A percentile compares a stretch with the other conserved stretches of the same genome.
These are phyloP conservation scores for Pseudopodoces humilis DNA, from an alignment of 2,113 vertebrate genomes.

Conservation along the genomic window DNA sequence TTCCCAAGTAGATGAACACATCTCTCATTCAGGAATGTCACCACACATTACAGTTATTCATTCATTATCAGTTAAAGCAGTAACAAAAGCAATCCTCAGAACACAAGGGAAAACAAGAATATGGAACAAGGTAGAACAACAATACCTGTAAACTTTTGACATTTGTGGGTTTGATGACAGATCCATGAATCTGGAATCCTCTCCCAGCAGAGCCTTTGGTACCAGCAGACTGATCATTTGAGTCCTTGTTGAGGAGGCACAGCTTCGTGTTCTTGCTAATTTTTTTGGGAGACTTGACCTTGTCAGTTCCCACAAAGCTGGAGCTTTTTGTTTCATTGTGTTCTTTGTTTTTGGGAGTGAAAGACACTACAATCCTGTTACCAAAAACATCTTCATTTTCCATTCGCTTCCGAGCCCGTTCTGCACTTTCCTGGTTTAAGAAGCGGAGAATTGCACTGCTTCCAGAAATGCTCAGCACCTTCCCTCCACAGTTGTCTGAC, in stretches of 20 bases:
- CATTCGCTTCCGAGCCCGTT: slow-evolving; percentile 94
- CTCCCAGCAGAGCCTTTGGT: slow-evolving; percentile 81
- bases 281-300: slow-evolving; percentile 90
- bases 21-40: neutral
- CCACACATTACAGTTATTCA: neutral
- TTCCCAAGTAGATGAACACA: neutral
- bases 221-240: slow-evolving; percentile 79
- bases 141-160: slow-evolving; percentile 89
- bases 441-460: slow-evolving; percentile 91
- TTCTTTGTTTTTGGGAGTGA: slow-evolving; percentile 82
- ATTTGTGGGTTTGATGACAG: slow-evolving; percentile 76
- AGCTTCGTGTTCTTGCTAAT: slow-evolving; percentile 80
- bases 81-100: neutral
- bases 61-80: neutral
- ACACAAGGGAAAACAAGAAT: neutral
- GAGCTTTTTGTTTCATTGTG: slow-evolving; percentile 73
- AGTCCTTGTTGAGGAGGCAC: slow-evolving; percentile 78
- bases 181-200: slow-evolving; percentile 73
- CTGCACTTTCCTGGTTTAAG: slow-evolving; percentile 86
- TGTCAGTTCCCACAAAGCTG: slow-evolving; percentile 75
- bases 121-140: neutral
- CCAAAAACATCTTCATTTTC: slow-evolving; percentile 98
- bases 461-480: slow-evolving; percentile 90
- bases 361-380: slow-evolving; percentile 88
- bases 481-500: slow-evolving; percentile 97